A percentile compares a stretch with the other conserved stretches of the same genome.
phyloP scores from a whole-genome alignment of 2,113 vertebrate genomes.

The Calypte anna region DNA sequence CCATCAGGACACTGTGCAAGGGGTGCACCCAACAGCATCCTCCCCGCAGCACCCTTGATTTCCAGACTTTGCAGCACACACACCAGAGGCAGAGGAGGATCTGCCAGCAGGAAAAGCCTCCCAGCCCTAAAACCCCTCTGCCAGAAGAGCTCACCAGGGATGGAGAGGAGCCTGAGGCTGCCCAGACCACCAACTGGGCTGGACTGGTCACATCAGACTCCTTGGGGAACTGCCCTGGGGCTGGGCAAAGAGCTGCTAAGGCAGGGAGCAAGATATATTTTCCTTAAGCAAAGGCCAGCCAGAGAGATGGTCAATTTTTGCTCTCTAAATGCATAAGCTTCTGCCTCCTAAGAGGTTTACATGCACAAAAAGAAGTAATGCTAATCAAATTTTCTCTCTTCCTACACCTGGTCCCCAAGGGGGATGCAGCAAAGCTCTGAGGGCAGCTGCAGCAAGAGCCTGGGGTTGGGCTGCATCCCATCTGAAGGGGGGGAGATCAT shows the following conservation, averaged over 20 bases:
- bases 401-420: not conserved
- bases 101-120: not conserved
- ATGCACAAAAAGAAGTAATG: not conserved
- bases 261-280: not conserved
- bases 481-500: not conserved
- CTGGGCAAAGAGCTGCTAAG: not conserved
- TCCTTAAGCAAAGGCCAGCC: not conserved
- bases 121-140: not conserved
- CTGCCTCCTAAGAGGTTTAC: not conserved
- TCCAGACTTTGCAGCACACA: not conserved
- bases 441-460: not conserved
- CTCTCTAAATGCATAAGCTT: not conserved
- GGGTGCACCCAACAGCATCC: not conserved
- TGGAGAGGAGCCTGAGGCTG: rapidly evolving
- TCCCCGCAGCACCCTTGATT: not conserved
- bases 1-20: rapidly evolving
- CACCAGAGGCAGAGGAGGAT: rapidly evolving
- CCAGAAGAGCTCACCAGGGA: not conserved
- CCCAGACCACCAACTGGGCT: not conserved
- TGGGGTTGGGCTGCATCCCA: not conserved
- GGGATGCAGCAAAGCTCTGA: not conserved
- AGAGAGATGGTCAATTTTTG: not conserved
- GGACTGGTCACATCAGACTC: not conserved
- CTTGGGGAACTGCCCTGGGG: not conserved
- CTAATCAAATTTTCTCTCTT: not conserved